Percentiles rank a stretch among this genome's conserved stretches.
Evolutionary conservation across 2,888 invertebrate species (phyloP).

Genomic region (Cephus rjabovi): DNA sequence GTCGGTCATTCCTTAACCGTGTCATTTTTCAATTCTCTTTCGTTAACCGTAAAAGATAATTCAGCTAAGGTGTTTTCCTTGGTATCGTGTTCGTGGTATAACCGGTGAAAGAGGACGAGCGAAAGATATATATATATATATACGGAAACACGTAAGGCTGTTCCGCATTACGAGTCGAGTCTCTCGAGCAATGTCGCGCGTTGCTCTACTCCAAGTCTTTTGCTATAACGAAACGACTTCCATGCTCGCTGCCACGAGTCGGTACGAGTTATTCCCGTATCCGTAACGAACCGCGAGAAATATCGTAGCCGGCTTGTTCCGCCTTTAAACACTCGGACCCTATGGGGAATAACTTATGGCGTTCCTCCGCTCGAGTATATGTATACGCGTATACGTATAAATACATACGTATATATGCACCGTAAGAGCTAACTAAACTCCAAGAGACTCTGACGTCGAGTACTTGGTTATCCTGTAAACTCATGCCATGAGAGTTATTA

Average conservation of each 20-base stretch:
- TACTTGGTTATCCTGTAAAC: neutral
- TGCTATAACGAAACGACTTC: neutral
- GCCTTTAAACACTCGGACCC: conserved; percentile 1
- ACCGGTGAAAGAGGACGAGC: neutral
- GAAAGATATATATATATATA: neutral
- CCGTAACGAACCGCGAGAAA: conserved; percentile 8
- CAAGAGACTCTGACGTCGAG: neutral
- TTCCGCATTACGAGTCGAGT: neutral
- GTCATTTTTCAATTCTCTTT: neutral
- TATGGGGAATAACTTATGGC: neutral
- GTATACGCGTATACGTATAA: neutral
- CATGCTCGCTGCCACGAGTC: neutral
- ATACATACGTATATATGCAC: neutral
- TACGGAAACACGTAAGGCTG: neutral
- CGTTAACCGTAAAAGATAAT: neutral
- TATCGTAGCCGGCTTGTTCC: conserved; percentile 2
- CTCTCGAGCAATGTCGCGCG: neutral
- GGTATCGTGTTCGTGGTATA: neutral
- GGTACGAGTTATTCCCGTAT: conserved; percentile 1
- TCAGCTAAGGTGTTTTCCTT: neutral
- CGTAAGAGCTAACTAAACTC: neutral
- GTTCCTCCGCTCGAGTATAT: neutral
- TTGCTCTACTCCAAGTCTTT: neutral
- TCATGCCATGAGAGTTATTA: neutral
- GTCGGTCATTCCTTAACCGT: neutral